These are phyloP conservation scores for Lycia hirtaria DNA, from an alignment of 2,888 invertebrate species.

Conservation along the genomic window DNA sequence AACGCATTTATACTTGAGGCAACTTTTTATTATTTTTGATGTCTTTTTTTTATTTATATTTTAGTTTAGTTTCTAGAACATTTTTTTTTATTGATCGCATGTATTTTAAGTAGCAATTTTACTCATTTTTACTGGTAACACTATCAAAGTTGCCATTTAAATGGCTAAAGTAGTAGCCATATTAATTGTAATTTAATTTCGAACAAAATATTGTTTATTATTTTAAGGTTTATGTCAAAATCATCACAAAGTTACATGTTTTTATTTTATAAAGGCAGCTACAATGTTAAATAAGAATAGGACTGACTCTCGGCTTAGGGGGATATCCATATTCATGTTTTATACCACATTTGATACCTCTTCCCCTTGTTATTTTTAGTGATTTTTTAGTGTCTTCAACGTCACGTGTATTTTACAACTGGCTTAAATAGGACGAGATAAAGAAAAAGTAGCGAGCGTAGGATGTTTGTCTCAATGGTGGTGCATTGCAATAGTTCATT, in stretches of 20 bases:
- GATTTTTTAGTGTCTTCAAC: too few species aligned
- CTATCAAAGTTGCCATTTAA: background rate
- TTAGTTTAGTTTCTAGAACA: constrained; percentile 3
- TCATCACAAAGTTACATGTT: constrained; percentile 14
- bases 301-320: too few species aligned
- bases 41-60: constrained; percentile 6
- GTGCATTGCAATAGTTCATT: too few species aligned
- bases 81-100: background rate
- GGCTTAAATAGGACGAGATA: too few species aligned
- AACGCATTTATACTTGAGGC: constrained; percentile 21
- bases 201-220: constrained; percentile 5
- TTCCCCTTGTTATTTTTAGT: too few species aligned
- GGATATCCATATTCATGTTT: too few species aligned
- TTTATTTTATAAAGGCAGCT: background rate
- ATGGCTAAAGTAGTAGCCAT: background rate
- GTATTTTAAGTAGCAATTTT: background rate
- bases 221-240: constrained; percentile 6
- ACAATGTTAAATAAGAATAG: background rate
- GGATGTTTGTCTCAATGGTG: too few species aligned
- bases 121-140: background rate
- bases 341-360: too few species aligned
- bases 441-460: too few species aligned
- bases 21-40: constrained; percentile 6
- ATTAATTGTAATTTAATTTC: background rate
- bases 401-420: too few species aligned